Evolutionary conservation across 2,888 invertebrate genomes (phyloP).

Genomic region (Yponomeuta sedellus): DNA sequence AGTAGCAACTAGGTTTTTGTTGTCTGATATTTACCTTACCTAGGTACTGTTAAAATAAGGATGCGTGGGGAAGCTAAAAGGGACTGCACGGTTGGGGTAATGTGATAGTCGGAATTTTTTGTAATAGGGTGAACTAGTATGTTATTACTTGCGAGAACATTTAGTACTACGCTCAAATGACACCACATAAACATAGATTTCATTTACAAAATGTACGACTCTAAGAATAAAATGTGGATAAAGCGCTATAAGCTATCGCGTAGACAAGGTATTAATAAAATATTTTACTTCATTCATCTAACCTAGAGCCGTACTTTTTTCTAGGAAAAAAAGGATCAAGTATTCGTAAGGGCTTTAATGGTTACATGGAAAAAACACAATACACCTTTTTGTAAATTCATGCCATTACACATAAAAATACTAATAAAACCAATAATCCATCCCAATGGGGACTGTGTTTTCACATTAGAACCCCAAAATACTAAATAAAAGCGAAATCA

Average conservation of each 20-base stretch:
- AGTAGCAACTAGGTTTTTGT: background rate
- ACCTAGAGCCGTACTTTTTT: too few species aligned
- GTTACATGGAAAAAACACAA: too few species aligned
- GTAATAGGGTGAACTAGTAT: background rate
- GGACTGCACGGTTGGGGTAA: background rate
- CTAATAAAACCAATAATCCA: conserved; percentile 4
- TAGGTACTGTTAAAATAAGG: background rate
- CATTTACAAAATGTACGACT: too few species aligned
- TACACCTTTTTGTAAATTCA: too few species aligned
- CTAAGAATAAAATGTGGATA: too few species aligned
- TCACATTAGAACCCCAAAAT: conserved; percentile 26
- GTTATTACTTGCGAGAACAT: background rate
- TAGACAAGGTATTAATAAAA: too few species aligned
- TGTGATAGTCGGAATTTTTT: background rate
- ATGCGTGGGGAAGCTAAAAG: background rate
- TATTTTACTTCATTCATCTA: too few species aligned
- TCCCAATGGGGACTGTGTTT: conserved; percentile 3
- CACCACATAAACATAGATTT: too few species aligned
- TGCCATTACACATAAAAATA: background rate
- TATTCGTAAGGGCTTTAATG: too few species aligned
- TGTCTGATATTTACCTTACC: background rate
- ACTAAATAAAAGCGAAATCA: conserved; percentile 57
- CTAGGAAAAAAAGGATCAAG: too few species aligned
- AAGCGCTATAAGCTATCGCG: too few species aligned
- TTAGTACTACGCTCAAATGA: too few species aligned